phyloP scores from a whole-genome alignment of 2,888 invertebrate genomes.

The Hoplodrina blanda region DNA sequence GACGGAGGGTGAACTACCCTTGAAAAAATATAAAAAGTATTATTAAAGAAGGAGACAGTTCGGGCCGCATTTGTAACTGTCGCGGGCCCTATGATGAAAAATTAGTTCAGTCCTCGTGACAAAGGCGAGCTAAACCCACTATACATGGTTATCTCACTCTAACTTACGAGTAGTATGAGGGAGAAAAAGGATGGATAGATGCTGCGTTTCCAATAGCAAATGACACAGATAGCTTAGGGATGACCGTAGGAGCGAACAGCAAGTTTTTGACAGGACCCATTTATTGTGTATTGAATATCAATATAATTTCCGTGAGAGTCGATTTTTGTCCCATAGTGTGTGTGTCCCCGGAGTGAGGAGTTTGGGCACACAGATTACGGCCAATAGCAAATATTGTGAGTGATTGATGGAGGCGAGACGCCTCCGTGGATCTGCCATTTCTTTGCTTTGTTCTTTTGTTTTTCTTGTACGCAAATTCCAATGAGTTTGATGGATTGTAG shows the following conservation, averaged over 20 bases:
- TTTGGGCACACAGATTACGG: slow-evolving; percentile 88
- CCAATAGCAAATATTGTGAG: slow-evolving; percentile 88
- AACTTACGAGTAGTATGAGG: slow-evolving; percentile 68
- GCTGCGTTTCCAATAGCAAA: slow-evolving; percentile 89
- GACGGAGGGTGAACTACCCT: slow-evolving; percentile 88
- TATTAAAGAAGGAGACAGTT: slow-evolving; percentile 91
- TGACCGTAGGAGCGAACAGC: slow-evolving; percentile 91
- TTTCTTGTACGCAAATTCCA: slow-evolving; percentile 67
- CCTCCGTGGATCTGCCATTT: slow-evolving; percentile 74
- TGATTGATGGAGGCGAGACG: slow-evolving; percentile 85
- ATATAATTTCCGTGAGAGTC: slow-evolving; percentile 90
- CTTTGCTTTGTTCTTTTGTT: slow-evolving; percentile 77
- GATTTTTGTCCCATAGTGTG: slow-evolving; percentile 88
- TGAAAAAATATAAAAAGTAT: slow-evolving; percentile 90
- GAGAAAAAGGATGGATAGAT: slow-evolving; percentile 74
- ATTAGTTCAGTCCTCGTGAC: slow-evolving; percentile 90
- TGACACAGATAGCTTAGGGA: slow-evolving; percentile 91
- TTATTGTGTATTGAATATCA: slow-evolving; percentile 91
- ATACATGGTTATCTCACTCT: slow-evolving; percentile 82
- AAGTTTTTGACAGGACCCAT: slow-evolving; percentile 91
- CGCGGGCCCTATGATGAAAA: slow-evolving; percentile 91
- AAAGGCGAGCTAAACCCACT: slow-evolving; percentile 89
- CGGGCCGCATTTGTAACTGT: slow-evolving; percentile 90
- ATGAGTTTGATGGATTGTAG: slow-evolving; percentile 58
- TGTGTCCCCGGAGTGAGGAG: slow-evolving; percentile 83